A percentile compares a stretch with the other conserved stretches of the same genome.
These are phyloP conservation scores for Fregetta grallaria DNA, from an alignment of 2,113 vertebrate genomes.

Conservation along the genomic window DNA sequence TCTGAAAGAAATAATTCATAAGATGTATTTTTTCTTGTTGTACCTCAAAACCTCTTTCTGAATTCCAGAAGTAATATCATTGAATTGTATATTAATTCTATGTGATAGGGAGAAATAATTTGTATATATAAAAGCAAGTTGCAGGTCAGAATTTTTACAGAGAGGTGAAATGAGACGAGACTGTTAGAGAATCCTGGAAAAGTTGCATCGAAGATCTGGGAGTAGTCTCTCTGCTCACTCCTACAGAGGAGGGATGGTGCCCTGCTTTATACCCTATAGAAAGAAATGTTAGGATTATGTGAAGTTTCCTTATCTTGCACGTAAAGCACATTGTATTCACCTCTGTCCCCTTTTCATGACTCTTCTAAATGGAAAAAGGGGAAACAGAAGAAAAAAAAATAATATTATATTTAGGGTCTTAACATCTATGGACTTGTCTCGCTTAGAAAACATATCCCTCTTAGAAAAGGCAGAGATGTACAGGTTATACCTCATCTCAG, in stretches of 20 bases:
- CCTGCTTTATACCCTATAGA: neutral
- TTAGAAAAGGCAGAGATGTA: neutral
- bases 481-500: neutral
- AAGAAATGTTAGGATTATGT: neutral
- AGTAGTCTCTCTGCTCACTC: neutral
- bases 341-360: neutral
- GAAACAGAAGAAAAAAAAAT: neutral
- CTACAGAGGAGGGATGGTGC: neutral
- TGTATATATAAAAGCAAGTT: neutral
- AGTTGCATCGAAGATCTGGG: neutral
- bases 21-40: neutral
- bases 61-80: neutral
- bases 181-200: neutral
- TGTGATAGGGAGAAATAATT: neutral
- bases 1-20: neutral
- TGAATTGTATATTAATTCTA: neutral
- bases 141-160: neutral
- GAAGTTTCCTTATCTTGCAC: neutral
- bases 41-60: neutral
- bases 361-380: neutral
- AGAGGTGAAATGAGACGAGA: neutral
- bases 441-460: neutral
- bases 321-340: neutral
- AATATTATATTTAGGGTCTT: neutral
- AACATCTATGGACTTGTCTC: fast-evolving